Base-by-base conservation (phyloP, 2,113 vertebrate genomes). In the Dasyurus viverrinus region DNA sequence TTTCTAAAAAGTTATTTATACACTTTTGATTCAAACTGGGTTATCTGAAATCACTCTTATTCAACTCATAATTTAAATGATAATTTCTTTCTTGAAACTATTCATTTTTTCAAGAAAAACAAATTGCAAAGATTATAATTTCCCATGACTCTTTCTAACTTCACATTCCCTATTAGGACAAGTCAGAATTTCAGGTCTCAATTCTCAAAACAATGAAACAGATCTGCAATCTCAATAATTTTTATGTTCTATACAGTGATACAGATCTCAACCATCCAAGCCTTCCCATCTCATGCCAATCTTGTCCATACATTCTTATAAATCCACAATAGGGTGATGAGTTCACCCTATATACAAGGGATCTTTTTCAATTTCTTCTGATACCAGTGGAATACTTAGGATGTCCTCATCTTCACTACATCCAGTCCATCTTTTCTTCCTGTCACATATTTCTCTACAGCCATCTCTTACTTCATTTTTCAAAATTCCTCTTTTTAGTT, bases 81-180 rank as follows among this genome's bases (percentile, higher is more conserved):
- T 97, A 97, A 97, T 97, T 98, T 97, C 52, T 95, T 92, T 96
- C 96, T 95, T 92, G 96, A 98, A 97, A 96, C 90, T 93, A 96
- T 95, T 97, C 96, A 97, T 97, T 96, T 97, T 97, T 97, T 95
- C 97, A 97, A 97, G 97, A 94, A 95, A 95, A 96, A 97, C 95
- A 96, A 97, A 96, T 96, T 98, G 97, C 94, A 95, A 97, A 94
- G 95, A 94, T 89, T 96, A 96, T 91, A 68, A 84, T 95, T 95
- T 93, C 96, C 93, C 89, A 90, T 53, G 96, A 89, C 94, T 89
- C 46, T 95, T 94, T 93, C 96, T 96, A 97, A 91, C 53, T 53
- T 76, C 91, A 93, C 54, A 36, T 89, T 94, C 95, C 96, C 97
- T 95, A 96, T 96, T 97, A 84, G n/a, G 94, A 97, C 84, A 96